A percentile compares a stretch with the other conserved stretches of the same genome.
phyloP scores from a whole-genome alignment of 2,113 vertebrate genomes.

The Chaetodon trifascialis region DNA sequence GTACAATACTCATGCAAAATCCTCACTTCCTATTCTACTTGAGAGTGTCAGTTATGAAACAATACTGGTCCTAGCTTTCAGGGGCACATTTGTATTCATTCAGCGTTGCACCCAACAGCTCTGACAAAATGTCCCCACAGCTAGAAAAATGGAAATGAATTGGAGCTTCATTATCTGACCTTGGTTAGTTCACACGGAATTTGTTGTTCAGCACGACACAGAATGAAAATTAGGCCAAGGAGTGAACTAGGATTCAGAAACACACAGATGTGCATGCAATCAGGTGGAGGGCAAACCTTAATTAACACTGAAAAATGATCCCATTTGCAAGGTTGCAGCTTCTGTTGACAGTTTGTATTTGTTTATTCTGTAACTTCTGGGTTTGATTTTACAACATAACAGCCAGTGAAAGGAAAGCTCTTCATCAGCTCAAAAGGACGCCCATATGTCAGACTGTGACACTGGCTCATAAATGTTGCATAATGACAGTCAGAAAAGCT shows the following conservation, averaged over 20 bases:
- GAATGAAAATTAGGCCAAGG: neutral
- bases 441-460: slow-evolving; percentile 2
- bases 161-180: slow-evolving; percentile 1
- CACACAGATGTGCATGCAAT: neutral
- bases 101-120: neutral
- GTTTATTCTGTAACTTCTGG: neutral
- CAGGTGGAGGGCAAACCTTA: neutral
- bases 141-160: neutral
- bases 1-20: neutral
- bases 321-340: neutral
- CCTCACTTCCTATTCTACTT: neutral
- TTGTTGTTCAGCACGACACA: neutral
- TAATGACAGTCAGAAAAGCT: neutral
- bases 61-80: neutral
- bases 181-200: neutral
- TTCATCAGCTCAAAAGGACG: neutral
- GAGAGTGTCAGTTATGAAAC: neutral
- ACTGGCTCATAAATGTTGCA: neutral
- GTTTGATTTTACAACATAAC: neutral
- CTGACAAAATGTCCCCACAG: neutral
- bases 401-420: neutral
- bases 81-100: slow-evolving; percentile 17
- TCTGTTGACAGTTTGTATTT: neutral
- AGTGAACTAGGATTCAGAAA: neutral
- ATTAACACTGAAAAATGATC: slow-evolving; percentile 8